A percentile compares a stretch with the other conserved stretches of the same genome.
Evolutionary conservation across 2,797 vertebrate species (phyloP).

Genomic region (Dendrocincla tyrannina): DNA sequence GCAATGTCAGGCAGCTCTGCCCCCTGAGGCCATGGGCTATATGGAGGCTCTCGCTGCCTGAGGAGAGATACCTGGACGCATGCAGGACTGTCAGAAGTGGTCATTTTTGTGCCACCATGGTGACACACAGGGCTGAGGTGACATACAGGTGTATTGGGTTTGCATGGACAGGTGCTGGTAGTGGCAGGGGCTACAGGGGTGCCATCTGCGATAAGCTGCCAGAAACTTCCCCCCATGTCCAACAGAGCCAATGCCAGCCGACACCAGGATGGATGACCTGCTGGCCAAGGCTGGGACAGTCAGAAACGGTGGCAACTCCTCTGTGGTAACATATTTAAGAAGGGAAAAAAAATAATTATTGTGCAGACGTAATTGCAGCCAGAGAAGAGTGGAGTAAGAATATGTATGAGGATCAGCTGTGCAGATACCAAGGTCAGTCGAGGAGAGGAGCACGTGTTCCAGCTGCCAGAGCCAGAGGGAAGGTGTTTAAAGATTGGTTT

Average conservation of each 20-base stretch:
- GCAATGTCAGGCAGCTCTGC: no score
- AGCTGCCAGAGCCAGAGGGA: not conserved
- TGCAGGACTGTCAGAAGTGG: rapidly evolving
- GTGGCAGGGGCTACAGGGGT: not conserved
- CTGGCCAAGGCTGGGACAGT: not conserved
- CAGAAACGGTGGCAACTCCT: not conserved
- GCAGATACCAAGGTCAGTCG: not conserved
- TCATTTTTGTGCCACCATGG: rapidly evolving
- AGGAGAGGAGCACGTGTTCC: not conserved
- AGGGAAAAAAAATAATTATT: not conserved
- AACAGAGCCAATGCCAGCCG: not conserved
- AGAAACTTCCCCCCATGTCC: not conserved
- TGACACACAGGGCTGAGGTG: rapidly evolving
- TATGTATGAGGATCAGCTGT: not conserved
- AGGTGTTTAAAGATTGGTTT: not conserved
- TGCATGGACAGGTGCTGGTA: not conserved
- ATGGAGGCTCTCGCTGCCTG: not conserved
- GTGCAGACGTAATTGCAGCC: not conserved
- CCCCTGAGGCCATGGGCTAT: no score
- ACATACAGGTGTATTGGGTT: not conserved
- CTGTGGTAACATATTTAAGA: not conserved
- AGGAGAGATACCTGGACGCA: rapidly evolving
- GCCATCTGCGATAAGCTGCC: not conserved
- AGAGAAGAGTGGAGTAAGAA: not conserved
- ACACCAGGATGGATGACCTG: not conserved